These are phyloP conservation scores for Alexandromys oeconomus DNA, from an alignment of 2,797 vertebrate species.

Conservation along the genomic window DNA sequence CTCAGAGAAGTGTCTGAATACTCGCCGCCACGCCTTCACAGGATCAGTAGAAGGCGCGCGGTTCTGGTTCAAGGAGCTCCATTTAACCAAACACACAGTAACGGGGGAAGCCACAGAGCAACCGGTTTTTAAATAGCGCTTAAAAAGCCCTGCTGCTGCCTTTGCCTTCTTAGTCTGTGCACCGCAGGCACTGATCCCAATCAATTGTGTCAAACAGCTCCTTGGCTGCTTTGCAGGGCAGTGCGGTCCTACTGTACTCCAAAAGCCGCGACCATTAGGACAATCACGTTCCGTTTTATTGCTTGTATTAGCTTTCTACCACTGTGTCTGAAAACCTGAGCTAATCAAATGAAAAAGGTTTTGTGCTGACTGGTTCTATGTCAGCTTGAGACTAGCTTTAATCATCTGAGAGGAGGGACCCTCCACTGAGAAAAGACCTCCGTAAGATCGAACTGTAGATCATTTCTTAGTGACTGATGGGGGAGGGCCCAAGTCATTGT, in stretches of 20 bases:
- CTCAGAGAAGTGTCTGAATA: constrained; percentile 27
- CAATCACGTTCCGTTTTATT: not conserved
- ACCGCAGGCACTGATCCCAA: not conserved
- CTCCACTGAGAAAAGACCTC: not conserved
- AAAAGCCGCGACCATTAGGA: not conserved
- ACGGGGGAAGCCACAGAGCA: constrained; percentile 40
- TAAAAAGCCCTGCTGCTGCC: constrained; percentile 52
- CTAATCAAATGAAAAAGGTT: not conserved
- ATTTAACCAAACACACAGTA: constrained; percentile 57
- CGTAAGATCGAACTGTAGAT: not conserved
- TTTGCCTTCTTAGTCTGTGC: not conserved
- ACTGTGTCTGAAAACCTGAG: not conserved
- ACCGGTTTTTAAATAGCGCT: constrained; percentile 61
- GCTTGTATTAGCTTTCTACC: not conserved
- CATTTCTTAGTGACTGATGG: not conserved
- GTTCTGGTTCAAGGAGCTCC: constrained; percentile 55
- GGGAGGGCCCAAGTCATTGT: not conserved
- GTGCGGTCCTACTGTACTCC: no score
- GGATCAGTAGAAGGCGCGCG: not conserved
- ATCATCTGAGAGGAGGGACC: not conserved
- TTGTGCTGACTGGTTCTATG: not conserved
- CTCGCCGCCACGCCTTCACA: not conserved
- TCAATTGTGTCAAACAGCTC: constrained; percentile 11
- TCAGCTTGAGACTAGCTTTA: not conserved
- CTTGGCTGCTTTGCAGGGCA: not conserved